phyloP scores from a whole-genome alignment of 2,888 invertebrate genomes.

The Lithophane semibrunnea region DNA sequence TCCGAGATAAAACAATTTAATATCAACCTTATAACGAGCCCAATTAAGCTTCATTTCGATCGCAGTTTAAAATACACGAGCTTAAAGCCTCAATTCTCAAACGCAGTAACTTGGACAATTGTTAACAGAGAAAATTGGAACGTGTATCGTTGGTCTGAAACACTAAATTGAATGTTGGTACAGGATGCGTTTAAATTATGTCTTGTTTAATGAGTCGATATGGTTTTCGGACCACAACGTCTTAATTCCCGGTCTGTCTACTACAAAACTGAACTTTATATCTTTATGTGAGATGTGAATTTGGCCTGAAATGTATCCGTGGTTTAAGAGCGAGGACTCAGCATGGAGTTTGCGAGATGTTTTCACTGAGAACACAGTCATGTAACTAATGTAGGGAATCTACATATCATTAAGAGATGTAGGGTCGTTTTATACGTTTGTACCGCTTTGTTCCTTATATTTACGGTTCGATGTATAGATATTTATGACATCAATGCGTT shows the following conservation, averaged over 20 bases:
- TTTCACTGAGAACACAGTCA: constrained; percentile 89
- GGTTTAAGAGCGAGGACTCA: constrained; percentile 60
- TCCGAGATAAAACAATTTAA: constrained; percentile 69
- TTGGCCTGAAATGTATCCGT: constrained; percentile 62
- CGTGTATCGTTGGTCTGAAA: constrained; percentile 69
- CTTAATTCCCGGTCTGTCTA: constrained; percentile 51
- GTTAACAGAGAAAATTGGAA: constrained; percentile 68
- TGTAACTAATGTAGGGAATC: constrained; percentile 90
- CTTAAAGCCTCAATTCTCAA: constrained; percentile 66
- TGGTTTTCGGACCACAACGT: constrained; percentile 66
- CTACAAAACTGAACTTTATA: constrained; percentile 55
- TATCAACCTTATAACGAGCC: constrained; percentile 68
- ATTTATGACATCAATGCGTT: constrained; percentile 86
- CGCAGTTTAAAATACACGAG: constrained; percentile 77
- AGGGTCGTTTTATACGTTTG: constrained; percentile 88
- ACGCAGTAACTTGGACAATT: constrained; percentile 71
- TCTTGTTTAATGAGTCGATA: constrained; percentile 90
- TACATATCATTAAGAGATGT: constrained; percentile 91
- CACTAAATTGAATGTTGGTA: constrained; percentile 72
- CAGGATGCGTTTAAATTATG: constrained; percentile 86
- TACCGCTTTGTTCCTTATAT: constrained; percentile 89
- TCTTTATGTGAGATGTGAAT: constrained; percentile 44
- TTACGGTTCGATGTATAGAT: constrained; percentile 84
- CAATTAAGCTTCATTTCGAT: constrained; percentile 69
- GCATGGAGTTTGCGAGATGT: constrained; percentile 84